Evolutionary conservation across 1,140 invertebrate genomes (phyloP).

Genomic region (Diorhabda sublineata): DNA sequence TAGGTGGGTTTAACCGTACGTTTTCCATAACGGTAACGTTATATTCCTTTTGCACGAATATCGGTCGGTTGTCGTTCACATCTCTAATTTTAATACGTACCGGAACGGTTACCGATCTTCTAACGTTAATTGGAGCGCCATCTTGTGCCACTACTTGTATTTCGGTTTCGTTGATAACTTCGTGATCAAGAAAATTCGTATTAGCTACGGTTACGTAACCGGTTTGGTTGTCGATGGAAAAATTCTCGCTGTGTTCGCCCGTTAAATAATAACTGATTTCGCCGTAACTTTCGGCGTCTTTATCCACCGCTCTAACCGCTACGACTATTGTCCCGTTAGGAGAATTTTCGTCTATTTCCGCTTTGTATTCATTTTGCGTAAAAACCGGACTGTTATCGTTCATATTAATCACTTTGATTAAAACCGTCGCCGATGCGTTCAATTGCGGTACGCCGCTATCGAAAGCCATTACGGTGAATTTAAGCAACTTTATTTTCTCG

Average conservation of each 20-base stretch:
- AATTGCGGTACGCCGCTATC: conserved; percentile 80
- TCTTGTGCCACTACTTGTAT: conserved; percentile 78
- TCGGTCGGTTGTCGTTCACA: conserved; percentile 79
- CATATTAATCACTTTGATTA: conserved; percentile 74
- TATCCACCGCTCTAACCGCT: conserved; percentile 58
- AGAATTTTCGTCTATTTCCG: conserved; percentile 70
- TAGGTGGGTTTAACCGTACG: conserved; percentile 68
- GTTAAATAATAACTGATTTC: conserved; percentile 71
- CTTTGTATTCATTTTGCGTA: conserved; percentile 60
- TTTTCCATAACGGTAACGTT: conserved; percentile 79
- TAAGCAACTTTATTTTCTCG: conserved; percentile 68
- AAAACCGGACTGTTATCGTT: conserved; percentile 86
- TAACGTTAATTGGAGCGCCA: conserved; percentile 63
- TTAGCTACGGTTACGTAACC: conserved; percentile 76
- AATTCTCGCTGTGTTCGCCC: conserved; percentile 67
- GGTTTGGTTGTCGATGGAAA: conserved; percentile 64
- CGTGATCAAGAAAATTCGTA: conserved; percentile 73
- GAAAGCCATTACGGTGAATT: conserved; percentile 74
- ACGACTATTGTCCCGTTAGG: conserved; percentile 63
- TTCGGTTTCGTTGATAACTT: conserved; percentile 64
- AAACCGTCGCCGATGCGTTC: conserved; percentile 63
- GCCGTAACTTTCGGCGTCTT: conserved; percentile 69
- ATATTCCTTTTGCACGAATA: conserved; percentile 70
- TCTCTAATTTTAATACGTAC: conserved; percentile 77
- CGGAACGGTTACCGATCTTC: conserved; percentile 67